Evolutionary conservation across 2,888 invertebrate genomes (phyloP).

Genomic region (Onthophagus sagittarius): DNA sequence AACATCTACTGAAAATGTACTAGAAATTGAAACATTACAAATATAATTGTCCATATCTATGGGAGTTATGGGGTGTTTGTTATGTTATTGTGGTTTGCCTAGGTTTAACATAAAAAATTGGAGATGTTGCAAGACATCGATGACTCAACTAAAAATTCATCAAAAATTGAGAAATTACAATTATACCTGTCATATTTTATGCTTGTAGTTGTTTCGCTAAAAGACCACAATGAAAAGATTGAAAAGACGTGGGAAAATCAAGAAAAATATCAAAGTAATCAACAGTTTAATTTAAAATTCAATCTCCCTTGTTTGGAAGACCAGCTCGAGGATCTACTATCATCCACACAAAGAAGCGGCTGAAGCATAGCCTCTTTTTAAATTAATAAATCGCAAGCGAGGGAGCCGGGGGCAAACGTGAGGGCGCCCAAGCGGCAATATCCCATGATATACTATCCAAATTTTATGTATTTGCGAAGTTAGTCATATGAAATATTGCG

Average conservation of each 20-base stretch:
- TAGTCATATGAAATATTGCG: conserved; percentile 30
- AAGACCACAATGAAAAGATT: neutral
- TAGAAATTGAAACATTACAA: too few species aligned
- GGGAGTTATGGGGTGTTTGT: too few species aligned
- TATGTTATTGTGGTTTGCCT: too few species aligned
- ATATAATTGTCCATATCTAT: too few species aligned
- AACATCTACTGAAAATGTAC: too few species aligned
- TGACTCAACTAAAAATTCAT: too few species aligned
- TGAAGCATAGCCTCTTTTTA: conserved; percentile 19
- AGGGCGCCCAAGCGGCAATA: conserved; percentile 39
- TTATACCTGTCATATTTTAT: too few species aligned
- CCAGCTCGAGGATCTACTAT: neutral
- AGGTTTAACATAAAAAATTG: too few species aligned
- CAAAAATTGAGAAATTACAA: too few species aligned
- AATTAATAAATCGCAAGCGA: conserved; percentile 24
- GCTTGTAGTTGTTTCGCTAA: neutral
- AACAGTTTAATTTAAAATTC: neutral
- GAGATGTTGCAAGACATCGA: too few species aligned
- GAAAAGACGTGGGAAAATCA: neutral
- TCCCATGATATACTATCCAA: conserved; percentile 41
- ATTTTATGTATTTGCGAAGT: conserved; percentile 40
- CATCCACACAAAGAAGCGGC: neutral
- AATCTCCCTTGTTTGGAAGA: neutral
- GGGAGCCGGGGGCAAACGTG: conserved; percentile 24
- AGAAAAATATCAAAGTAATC: neutral